A percentile compares a stretch with the other conserved stretches of the same genome.
Conservation (phyloP, 2,797 vertebrate genomes). For the Rhinophrynus dorsalis region DNA sequence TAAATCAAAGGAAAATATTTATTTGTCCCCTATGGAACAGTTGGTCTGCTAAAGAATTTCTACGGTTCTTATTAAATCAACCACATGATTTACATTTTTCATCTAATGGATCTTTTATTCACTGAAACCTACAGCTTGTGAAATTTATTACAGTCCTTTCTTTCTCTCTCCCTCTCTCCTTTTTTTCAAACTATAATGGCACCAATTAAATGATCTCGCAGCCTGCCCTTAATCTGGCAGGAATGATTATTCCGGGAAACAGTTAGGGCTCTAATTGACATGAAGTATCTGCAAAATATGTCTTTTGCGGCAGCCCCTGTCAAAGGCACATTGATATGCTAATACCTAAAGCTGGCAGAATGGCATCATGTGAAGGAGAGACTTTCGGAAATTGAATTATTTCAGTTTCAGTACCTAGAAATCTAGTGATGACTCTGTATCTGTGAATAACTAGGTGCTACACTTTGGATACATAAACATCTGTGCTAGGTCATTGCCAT, state of each 20-base stretch:
- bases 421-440: slow-evolving; percentile 80
- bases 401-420: slow-evolving; percentile 77
- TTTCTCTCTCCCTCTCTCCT: slow-evolving; percentile 50
- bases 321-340: slow-evolving; percentile 82
- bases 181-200: slow-evolving; percentile 74
- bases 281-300: slow-evolving; percentile 79
- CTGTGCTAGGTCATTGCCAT: slow-evolving; percentile 70
- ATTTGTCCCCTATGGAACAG: no score
- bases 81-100: slow-evolving; percentile 48
- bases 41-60: no score
- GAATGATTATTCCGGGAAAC: slow-evolving; percentile 81
- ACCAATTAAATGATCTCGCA: slow-evolving; percentile 82
- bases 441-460: slow-evolving; percentile 76
- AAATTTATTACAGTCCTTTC: slow-evolving; percentile 68
- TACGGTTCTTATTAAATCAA: no score
- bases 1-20: no score
- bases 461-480: slow-evolving; percentile 78
- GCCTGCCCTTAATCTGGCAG: slow-evolving; percentile 80
- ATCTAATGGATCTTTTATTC: slow-evolving; percentile 58
- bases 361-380: slow-evolving; percentile 78
- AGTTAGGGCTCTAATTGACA: slow-evolving; percentile 80
- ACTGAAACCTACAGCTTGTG: slow-evolving; percentile 63
- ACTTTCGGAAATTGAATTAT: slow-evolving; percentile 81
- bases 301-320: slow-evolving; percentile 76
- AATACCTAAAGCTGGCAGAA: slow-evolving; percentile 78